Conservation (phyloP, 2,888 invertebrate species). For the Dastarcus helophoroides region DNA sequence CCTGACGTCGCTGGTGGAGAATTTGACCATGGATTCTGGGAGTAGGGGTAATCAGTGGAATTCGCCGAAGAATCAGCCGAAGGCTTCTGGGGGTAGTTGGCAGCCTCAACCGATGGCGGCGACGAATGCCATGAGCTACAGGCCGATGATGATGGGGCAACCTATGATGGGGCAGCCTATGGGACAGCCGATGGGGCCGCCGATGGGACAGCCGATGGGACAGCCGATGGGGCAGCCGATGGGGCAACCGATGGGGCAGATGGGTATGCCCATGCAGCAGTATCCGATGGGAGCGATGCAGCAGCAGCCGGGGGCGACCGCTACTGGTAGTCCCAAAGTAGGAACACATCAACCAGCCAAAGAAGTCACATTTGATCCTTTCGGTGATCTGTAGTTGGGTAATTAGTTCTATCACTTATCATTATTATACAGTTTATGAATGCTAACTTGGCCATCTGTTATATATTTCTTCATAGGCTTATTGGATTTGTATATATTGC, state of each 20-base stretch:
- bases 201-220: conserved; percentile 20
- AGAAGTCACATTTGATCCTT: conserved; percentile 35
- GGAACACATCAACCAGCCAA: conserved; percentile 22
- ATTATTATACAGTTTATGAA: too few relatives aligned
- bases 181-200: conserved; percentile 19
- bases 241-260: conserved; percentile 15
- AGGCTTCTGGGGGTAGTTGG: conserved; percentile 71
- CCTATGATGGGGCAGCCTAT: conserved; percentile 22
- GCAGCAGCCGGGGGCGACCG: conserved; percentile 13
- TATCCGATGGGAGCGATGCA: conserved; percentile 21
- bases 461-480: too few relatives aligned
- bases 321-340: conserved; percentile 28
- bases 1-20: conserved; percentile 85
- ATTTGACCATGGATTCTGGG: conserved; percentile 66
- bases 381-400: conserved; percentile 32
- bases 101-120: conserved; percentile 80
- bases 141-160: conserved; percentile 51
- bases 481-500: too few relatives aligned
- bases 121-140: conserved; percentile 71
- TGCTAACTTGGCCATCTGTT: too few relatives aligned
- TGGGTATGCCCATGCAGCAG: conserved; percentile 18
- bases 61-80: conserved; percentile 58
- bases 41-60: conserved; percentile 66
- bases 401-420: background rate
- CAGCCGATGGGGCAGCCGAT: conserved; percentile 12